Evolutionary conservation across 2,113 vertebrate genomes (phyloP), one percentile per base, ranked within the genome.

Genomic region (Ailurus styani): DNA sequence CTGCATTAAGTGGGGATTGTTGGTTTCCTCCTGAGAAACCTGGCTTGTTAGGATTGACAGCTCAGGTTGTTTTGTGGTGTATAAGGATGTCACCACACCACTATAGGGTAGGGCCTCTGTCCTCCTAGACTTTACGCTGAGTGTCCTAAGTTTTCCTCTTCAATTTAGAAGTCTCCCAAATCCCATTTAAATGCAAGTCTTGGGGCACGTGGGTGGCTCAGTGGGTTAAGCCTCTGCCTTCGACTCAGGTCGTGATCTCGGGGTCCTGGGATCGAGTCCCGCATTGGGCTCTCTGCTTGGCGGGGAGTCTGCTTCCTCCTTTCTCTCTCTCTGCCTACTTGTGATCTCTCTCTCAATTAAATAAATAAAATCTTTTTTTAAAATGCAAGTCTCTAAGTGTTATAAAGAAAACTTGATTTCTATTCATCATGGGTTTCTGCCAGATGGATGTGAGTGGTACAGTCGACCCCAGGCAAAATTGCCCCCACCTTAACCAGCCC

Each of bases 341-440:
- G n/a, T n/a, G n/a, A n/a, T n/a, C n/a, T n/a, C n/a, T n/a, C n/a
- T n/a, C n/a, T n/a, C n/a, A n/a, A n/a, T n/a, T n/a, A n/a, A n/a
- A n/a, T n/a, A n/a, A n/a, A n/a, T n/a, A n/a, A n/a, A n/a, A n/a
- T n/a, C n/a, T n/a, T n/a, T n/a, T n/a, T n/a, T n/a, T 77, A 6
- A 47, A 23, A 11, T 62, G 18, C 5, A 25, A 17, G 25, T 42
- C 15, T 62, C 0, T 23, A 15, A 45, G 31, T 9, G 37, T 55
- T 75, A 45, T 40, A 81, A 81, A 55, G 50, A 85, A 91, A 82
- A 66, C 29, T 82, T 54, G 54, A 45, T 84, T 90, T 94, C 52
- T 45, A 1, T 47, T 87, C 34, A 37, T 17, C 27, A 31, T 17
- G 42, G 7, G 27, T 64, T 25, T 75, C 68, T 17, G 50, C 12